Base-by-base conservation (phyloP, 1,140 invertebrate genomes). In the Galendromus occidentalis region DNA sequence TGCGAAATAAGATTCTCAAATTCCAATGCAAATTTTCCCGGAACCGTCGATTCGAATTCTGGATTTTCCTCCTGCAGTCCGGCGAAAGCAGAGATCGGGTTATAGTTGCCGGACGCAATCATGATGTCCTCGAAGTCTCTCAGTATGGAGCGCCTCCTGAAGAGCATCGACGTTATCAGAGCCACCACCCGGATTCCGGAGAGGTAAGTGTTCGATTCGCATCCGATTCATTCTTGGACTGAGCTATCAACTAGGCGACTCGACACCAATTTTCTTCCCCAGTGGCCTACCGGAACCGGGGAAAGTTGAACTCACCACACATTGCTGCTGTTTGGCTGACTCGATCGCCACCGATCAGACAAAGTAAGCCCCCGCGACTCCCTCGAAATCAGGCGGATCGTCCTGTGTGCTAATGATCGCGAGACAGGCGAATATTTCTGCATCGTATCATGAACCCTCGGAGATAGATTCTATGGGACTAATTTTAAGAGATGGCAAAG, bases 41-140 rank as follows among this genome's bases (percentile, higher is more conserved):
- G n/a, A n/a, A n/a, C n/a, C n/a, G n/a, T n/a, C n/a, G n/a, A n/a
- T n/a, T n/a, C n/a, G n/a, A n/a, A n/a, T n/a, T n/a, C n/a, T n/a
- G n/a, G n/a, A n/a, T n/a, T n/a, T n/a, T n/a, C n/a, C n/a, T n/a
- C n/a, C n/a, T n/a, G n/a, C n/a, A n/a, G n/a, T n/a, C n/a, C n/a
- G n/a, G n/a, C n/a, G n/a, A n/a, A n/a, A n/a, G n/a, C n/a, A n/a
- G n/a, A n/a, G n/a, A n/a, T n/a, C n/a, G n/a, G n/a, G n/a, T n/a
- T n/a, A n/a, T n/a, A n/a, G n/a, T n/a, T n/a, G n/a, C n/a, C n/a
- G n/a, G n/a, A 39, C 33, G 33, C 33, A 9, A 39, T 39, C 33
- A 59, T 59, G 51, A 59, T 59, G 51, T 59, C 51, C 12, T 59
- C 51, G 25, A 59, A 59, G 33, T 59, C 51, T 17, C 33, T 59